Conservation (phyloP, 2,113 vertebrate genomes). For the Oreocharis arfaki region DNA sequence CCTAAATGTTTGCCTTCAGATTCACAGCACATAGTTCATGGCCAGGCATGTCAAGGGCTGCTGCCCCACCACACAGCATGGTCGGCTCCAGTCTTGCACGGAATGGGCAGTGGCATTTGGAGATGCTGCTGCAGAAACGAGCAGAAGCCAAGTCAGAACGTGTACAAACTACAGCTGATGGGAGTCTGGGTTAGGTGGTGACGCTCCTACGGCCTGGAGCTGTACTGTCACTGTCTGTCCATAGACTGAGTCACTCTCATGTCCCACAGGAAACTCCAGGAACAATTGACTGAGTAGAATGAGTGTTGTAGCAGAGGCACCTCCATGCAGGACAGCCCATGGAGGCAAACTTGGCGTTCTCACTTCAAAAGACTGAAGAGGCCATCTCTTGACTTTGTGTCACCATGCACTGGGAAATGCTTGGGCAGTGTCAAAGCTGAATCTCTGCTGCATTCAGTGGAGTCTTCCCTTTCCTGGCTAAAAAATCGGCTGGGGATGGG, state of each 20-base stretch:
- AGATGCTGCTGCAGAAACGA: not conserved
- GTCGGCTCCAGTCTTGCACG: not conserved
- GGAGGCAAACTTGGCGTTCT: not conserved
- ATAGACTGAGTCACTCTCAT: not conserved
- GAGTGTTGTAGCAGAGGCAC: not conserved
- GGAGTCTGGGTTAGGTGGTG: not conserved
- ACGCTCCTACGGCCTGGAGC: not conserved
- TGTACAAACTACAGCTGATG: not conserved
- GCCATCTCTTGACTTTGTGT: not conserved
- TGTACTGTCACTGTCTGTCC: not conserved
- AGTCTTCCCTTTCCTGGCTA: not conserved
- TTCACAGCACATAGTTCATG: not conserved
- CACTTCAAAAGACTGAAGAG: not conserved
- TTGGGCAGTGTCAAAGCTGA: not conserved
- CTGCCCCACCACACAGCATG: not conserved
- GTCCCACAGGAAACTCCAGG: not conserved
- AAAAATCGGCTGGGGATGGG: not conserved
- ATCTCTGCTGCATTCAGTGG: not conserved
- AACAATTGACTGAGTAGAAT: not conserved
- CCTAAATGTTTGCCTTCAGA: not conserved
- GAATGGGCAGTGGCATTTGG: not conserved
- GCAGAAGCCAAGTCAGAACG: not conserved
- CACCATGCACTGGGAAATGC: not conserved
- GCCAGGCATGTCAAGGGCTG: not conserved
- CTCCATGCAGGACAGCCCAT: not conserved